phyloP scores from a whole-genome alignment of 2,797 vertebrate genomes.

The Valencia hispanica region DNA sequence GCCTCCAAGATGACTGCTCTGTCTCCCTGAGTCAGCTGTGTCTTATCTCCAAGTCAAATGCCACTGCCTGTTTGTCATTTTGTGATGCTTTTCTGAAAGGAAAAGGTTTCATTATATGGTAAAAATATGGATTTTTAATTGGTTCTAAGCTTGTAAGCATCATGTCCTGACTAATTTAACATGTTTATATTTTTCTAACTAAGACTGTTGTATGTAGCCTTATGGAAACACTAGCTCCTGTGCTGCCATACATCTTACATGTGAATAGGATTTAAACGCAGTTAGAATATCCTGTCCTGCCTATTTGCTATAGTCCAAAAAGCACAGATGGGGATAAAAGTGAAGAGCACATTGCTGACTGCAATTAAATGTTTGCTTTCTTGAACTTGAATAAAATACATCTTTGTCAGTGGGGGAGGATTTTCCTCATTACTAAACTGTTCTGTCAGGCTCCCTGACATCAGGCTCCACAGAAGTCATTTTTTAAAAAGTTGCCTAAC shows the following conservation, averaged over 20 bases:
- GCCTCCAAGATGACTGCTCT: slow-evolving; percentile 20
- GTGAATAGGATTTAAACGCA: background rate
- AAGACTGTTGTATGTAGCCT: background rate
- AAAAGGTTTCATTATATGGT: background rate
- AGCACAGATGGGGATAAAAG: background rate
- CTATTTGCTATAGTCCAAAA: background rate
- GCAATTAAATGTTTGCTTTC: background rate
- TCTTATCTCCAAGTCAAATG: slow-evolving; percentile 31
- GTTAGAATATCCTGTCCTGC: background rate
- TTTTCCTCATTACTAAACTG: slow-evolving; percentile 22
- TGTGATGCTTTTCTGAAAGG: slow-evolving; percentile 2
- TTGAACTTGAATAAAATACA: background rate
- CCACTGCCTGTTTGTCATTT: slow-evolving; percentile 13
- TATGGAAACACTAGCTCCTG: background rate
- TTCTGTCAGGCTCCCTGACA: slow-evolving; percentile 13
- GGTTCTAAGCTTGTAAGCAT: background rate
- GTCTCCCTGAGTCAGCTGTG: slow-evolving; percentile 56
- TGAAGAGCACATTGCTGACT: background rate
- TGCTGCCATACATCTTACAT: background rate
- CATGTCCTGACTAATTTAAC: background rate
- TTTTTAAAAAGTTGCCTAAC: background rate
- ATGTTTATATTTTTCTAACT: background rate
- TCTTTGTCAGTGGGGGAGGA: background rate
- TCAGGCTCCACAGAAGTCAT: background rate
- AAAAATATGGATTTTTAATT: background rate